These are phyloP conservation scores for Parochlus steinenii DNA, from an alignment of 2,888 invertebrate genomes.

Conservation along the genomic window DNA sequence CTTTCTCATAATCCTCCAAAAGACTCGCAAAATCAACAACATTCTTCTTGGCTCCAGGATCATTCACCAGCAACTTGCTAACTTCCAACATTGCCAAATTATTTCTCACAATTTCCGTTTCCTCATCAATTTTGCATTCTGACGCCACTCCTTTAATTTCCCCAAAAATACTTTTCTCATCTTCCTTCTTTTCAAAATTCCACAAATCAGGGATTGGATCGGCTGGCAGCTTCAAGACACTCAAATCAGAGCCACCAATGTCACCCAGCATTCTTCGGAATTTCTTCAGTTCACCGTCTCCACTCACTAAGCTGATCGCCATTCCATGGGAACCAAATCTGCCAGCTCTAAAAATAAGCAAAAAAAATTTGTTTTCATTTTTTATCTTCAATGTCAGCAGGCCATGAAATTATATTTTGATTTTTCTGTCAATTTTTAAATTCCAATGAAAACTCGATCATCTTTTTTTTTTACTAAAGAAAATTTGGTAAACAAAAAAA, in stretches of 20 bases:
- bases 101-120: neutral
- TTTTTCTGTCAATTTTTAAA: too few species aligned
- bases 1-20: conserved; percentile 4
- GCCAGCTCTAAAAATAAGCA: too few species aligned
- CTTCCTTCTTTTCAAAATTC: conserved; percentile 16
- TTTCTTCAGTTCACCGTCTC: conserved; percentile 41
- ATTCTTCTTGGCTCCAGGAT: neutral
- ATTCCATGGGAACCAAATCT: conserved; percentile 77
- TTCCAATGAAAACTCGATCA: too few species aligned
- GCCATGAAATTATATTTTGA: too few species aligned
- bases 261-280: conserved; percentile 40
- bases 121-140: too few species aligned
- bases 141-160: too few species aligned
- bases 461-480: too few species aligned
- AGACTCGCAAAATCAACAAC: neutral
- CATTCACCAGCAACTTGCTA: conserved; percentile 1
- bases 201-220: conserved; percentile 18
- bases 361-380: too few species aligned
- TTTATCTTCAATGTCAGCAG: too few species aligned
- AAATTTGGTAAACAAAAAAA: too few species aligned
- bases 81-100: conserved; percentile 8
- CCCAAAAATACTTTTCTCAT: conserved; percentile 5
- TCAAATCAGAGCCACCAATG: conserved; percentile 37
- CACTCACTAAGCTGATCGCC: conserved; percentile 55
- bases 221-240: conserved; percentile 32